phyloP scores from a whole-genome alignment of 1,140 invertebrate genomes.

The Eriocheir sinensis region DNA sequence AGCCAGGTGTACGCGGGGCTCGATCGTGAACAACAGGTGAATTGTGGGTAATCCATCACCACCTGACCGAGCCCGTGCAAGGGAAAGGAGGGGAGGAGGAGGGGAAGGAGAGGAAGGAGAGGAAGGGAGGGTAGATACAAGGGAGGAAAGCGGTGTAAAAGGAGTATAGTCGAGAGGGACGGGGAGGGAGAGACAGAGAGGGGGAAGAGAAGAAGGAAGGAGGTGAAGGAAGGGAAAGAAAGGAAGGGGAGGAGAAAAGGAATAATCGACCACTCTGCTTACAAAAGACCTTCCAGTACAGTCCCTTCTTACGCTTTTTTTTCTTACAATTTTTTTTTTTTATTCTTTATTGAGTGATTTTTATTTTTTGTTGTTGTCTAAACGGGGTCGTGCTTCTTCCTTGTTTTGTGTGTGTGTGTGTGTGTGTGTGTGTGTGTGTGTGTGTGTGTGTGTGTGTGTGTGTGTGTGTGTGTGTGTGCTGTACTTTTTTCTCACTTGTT shows the following conservation, averaged over 20 bases:
- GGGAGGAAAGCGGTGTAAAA: background rate
- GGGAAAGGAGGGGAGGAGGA: background rate
- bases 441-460: background rate
- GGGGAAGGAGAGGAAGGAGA: background rate
- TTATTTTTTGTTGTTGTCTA: background rate
- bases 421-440: background rate
- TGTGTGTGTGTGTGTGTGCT: background rate
- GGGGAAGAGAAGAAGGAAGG: background rate
- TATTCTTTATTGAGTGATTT: background rate
- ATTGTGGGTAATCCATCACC: constrained; percentile 1
- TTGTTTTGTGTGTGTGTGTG: background rate
- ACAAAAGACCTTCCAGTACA: background rate
- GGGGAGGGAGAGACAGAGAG: background rate
- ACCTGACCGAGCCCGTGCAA: background rate
- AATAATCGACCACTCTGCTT: too few species aligned
- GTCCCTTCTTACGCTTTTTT: background rate
- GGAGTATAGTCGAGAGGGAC: background rate
- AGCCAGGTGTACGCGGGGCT: background rate
- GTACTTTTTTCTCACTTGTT: too few species aligned
- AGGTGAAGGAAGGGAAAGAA: background rate
- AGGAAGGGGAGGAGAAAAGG: background rate
- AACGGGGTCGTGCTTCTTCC: background rate
- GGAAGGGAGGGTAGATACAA: background rate
- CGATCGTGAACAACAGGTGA: background rate
- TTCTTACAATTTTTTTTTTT: background rate